Evolutionary conservation across 1,140 invertebrate species (phyloP).

Genomic region (Dufourea novaeangliae): DNA sequence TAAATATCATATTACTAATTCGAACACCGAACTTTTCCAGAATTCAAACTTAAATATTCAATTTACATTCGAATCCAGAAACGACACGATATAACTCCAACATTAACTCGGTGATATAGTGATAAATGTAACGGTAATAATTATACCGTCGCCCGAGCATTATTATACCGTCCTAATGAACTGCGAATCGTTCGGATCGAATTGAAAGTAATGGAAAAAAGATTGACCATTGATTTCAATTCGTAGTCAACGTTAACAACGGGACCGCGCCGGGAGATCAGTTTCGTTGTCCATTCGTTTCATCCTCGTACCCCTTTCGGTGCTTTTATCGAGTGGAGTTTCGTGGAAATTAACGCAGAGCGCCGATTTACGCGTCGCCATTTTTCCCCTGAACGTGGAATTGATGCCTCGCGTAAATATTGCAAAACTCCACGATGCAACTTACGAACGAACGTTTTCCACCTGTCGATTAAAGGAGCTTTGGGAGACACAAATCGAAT

Average conservation of each 20-base stretch:
- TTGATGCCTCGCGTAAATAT: conserved; percentile 43
- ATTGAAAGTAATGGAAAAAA: neutral
- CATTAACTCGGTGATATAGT: too few species aligned
- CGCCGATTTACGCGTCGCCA: conserved; percentile 25
- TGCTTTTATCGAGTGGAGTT: neutral
- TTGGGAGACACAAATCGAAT: too few species aligned
- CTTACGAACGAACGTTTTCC: too few species aligned
- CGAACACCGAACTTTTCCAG: too few species aligned
- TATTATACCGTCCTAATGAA: too few species aligned
- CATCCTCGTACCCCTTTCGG: neutral
- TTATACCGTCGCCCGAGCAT: too few species aligned
- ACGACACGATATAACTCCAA: too few species aligned
- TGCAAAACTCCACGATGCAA: conserved; percentile 34
- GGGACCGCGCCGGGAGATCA: neutral
- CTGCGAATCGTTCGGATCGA: neutral
- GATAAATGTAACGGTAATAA: too few species aligned
- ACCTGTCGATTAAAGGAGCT: too few species aligned
- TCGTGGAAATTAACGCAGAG: conserved; percentile 24
- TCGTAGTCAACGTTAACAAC: neutral
- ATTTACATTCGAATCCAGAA: too few species aligned
- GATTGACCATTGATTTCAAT: conserved; percentile 1
- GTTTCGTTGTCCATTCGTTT: neutral
- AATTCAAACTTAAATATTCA: too few species aligned
- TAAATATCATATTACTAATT: too few species aligned
- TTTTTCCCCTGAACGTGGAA: conserved; percentile 2